Percentiles rank a stretch among this genome's conserved stretches.
Evolutionary conservation across 2,888 invertebrate genomes (phyloP).

Genomic region (Limnephilus rhombicus): DNA sequence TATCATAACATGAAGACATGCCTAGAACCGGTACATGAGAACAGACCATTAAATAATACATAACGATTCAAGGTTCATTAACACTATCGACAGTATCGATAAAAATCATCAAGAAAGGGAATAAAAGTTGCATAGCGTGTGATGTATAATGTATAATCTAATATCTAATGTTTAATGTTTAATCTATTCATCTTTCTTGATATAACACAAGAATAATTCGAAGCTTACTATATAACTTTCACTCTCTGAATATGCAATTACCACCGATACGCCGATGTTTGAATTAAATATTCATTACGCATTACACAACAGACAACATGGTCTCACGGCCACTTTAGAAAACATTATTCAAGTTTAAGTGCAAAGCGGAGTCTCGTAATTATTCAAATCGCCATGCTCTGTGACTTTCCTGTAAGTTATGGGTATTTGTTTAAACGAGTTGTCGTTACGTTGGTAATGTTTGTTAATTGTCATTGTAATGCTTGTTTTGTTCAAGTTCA

Average conservation of each 20-base stretch:
- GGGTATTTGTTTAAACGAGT: neutral
- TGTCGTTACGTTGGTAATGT: neutral
- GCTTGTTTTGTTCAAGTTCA: too few species aligned
- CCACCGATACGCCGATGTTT: neutral
- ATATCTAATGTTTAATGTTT: neutral
- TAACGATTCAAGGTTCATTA: neutral
- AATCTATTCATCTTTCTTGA: neutral
- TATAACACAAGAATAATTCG: neutral
- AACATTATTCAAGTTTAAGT: neutral
- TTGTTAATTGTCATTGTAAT: too few species aligned
- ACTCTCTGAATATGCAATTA: slow-evolving; percentile 1
- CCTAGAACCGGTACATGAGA: neutral
- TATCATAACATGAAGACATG: neutral
- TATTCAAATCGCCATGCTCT: neutral
- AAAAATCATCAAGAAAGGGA: neutral
- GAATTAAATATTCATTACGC: neutral
- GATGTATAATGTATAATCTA: neutral
- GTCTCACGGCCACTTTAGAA: neutral
- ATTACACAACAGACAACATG: neutral
- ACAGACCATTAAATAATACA: neutral
- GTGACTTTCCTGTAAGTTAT: neutral
- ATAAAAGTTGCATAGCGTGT: neutral
- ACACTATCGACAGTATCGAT: neutral
- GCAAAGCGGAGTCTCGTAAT: neutral
- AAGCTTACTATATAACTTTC: neutral